Conservation (phyloP, 2,888 invertebrate genomes). For the Ecdyonurus torrentis region DNA sequence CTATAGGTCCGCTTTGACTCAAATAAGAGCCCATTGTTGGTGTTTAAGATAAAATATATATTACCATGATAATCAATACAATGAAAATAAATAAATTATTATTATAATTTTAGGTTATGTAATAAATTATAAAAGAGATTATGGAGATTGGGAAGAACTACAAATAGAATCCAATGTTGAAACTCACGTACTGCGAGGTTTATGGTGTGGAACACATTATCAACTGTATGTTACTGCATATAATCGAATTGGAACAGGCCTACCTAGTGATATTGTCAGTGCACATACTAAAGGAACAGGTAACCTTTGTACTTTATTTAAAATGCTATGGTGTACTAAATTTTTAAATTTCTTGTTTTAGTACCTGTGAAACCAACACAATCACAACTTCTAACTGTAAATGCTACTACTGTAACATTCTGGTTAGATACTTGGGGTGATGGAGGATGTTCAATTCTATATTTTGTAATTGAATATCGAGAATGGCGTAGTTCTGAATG, state of each 20-base stretch:
- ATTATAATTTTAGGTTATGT: conserved; percentile 47
- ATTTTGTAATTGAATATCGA: conserved; percentile 68
- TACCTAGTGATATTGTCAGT: conserved; percentile 75
- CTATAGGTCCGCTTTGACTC: neutral
- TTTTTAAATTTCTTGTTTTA: conserved; percentile 22
- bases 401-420: conserved; percentile 70
- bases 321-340: neutral
- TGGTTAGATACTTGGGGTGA: conserved; percentile 82
- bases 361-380: conserved; percentile 64
- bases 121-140: conserved; percentile 76
- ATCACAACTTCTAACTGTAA: conserved; percentile 65
- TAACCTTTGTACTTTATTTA: conserved; percentile 17
- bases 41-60: neutral
- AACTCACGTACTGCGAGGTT: conserved; percentile 58
- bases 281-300: conserved; percentile 68
- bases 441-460: conserved; percentile 72
- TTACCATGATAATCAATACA: neutral
- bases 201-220: conserved; percentile 79
- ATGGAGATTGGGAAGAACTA: conserved; percentile 82
- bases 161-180: conserved; percentile 69
- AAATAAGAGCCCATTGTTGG: neutral
- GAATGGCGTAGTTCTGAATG: conserved; percentile 30
- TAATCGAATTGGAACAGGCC: conserved; percentile 75
- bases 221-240: conserved; percentile 80
- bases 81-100: neutral